phyloP scores from a whole-genome alignment of 2,113 vertebrate genomes.

The Ranitomeya imitator region DNA sequence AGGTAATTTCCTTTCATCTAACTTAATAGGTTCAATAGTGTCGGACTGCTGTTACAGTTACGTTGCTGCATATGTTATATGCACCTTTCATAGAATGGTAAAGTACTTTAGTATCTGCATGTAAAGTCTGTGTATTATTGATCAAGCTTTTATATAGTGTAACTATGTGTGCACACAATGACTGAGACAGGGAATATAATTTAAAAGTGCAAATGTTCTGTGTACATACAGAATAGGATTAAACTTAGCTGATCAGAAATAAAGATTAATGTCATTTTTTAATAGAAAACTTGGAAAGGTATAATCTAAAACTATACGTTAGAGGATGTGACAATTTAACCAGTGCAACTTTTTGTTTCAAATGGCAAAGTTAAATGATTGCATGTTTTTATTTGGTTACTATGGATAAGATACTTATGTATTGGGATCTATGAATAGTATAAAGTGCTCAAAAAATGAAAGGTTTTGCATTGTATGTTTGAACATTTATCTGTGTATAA shows the following conservation, averaged over 20 bases:
- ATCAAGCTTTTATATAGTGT: not conserved
- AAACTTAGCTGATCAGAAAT: not conserved
- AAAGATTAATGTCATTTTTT: not conserved
- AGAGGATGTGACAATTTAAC: too few relatives aligned
- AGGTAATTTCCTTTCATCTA: conserved; percentile 1
- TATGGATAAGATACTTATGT: too few relatives aligned
- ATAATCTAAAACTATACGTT: not conserved
- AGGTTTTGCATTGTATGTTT: too few relatives aligned
- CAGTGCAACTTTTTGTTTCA: too few relatives aligned
- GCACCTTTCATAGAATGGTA: not conserved
- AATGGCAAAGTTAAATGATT: too few relatives aligned
- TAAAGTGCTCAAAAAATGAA: too few relatives aligned
- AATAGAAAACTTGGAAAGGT: not conserved
- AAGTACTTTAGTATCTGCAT: not conserved
- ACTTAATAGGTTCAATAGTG: not conserved
- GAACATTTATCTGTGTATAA: too few relatives aligned
- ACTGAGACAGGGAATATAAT: not conserved
- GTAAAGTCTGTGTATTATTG: not conserved
- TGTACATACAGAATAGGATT: not conserved
- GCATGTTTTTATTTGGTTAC: too few relatives aligned
- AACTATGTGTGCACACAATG: not conserved
- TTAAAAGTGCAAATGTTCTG: not conserved
- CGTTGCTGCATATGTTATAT: not conserved
- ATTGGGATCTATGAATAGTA: too few relatives aligned
- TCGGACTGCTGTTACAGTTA: not conserved